A percentile compares a stretch with the other conserved stretches of the same genome.
Conservation (phyloP, 2,888 invertebrate species). For the Luperina testacea region DNA sequence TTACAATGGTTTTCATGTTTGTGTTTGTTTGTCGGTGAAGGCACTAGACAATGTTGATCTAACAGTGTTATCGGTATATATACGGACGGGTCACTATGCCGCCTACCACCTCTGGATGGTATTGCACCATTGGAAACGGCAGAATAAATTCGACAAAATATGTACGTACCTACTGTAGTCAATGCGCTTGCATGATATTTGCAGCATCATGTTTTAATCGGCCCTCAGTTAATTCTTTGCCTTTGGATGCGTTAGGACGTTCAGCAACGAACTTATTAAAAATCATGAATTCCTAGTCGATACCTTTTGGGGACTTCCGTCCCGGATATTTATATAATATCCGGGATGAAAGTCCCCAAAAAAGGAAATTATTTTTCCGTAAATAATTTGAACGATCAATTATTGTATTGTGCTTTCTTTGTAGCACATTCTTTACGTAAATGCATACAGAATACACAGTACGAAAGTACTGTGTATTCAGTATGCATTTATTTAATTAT, state of each 20-base stretch:
- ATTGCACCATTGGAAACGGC: slow-evolving; percentile 86
- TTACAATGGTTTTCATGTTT: slow-evolving; percentile 89
- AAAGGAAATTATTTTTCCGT: neutral
- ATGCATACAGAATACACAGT: neutral
- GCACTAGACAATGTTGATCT: slow-evolving; percentile 88
- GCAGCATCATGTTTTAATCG: slow-evolving; percentile 67
- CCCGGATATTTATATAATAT: no score
- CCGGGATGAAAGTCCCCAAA: neutral
- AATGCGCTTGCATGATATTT: slow-evolving; percentile 76
- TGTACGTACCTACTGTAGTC: slow-evolving; percentile 77
- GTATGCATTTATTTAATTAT: no score
- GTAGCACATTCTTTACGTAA: slow-evolving; percentile 9
- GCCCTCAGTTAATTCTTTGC: slow-evolving; percentile 55
- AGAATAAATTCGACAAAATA: slow-evolving; percentile 84
- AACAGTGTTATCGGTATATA: slow-evolving; percentile 86
- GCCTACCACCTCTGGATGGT: slow-evolving; percentile 85
- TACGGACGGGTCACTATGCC: slow-evolving; percentile 79
- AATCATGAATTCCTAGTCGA: neutral
- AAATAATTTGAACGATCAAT: neutral
- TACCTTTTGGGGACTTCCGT: neutral
- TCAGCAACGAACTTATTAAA: slow-evolving; percentile 4
- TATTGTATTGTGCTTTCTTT: neutral
- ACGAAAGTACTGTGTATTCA: no score
- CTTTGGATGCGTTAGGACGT: slow-evolving; percentile 35
- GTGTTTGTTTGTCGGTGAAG: slow-evolving; percentile 82